Conservation (phyloP, 2,888 invertebrate species). For the Nemoura dubitans region DNA sequence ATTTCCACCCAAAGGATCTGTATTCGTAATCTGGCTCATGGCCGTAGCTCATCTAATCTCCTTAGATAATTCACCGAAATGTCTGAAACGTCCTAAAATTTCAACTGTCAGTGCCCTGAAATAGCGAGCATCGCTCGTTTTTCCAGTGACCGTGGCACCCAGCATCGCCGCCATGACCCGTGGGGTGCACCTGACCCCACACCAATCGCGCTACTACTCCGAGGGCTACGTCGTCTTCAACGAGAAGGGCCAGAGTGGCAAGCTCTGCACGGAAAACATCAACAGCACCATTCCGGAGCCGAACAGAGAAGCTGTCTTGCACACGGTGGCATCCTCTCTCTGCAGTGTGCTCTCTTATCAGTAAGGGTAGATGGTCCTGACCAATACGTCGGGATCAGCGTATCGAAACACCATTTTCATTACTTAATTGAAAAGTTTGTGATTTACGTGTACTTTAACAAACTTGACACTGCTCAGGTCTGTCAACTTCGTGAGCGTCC, state of each 20-base stretch:
- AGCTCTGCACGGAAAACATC: constrained; percentile 82
- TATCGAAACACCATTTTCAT: background rate
- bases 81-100: too few relatives aligned
- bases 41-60: too few relatives aligned
- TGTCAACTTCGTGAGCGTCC: constrained; percentile 74
- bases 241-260: constrained; percentile 66
- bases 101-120: too few relatives aligned
- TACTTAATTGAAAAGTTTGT: background rate
- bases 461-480: constrained; percentile 62
- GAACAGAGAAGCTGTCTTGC: constrained; percentile 66
- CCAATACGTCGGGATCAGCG: background rate
- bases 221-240: constrained; percentile 88
- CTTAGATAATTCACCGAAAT: too few relatives aligned
- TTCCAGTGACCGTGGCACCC: constrained; percentile 79
- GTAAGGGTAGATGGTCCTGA: constrained; percentile 62
- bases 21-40: too few relatives aligned
- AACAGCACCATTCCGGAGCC: constrained; percentile 67
- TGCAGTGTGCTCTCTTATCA: constrained; percentile 80
- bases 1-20: too few relatives aligned
- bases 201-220: constrained; percentile 73
- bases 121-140: too few relatives aligned
- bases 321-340: constrained; percentile 79
- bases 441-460: background rate
- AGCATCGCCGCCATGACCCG: constrained; percentile 69
- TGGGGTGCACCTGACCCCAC: constrained; percentile 69